Conservation (phyloP, 2,888 invertebrate genomes). For the Cyclophora albipunctata region DNA sequence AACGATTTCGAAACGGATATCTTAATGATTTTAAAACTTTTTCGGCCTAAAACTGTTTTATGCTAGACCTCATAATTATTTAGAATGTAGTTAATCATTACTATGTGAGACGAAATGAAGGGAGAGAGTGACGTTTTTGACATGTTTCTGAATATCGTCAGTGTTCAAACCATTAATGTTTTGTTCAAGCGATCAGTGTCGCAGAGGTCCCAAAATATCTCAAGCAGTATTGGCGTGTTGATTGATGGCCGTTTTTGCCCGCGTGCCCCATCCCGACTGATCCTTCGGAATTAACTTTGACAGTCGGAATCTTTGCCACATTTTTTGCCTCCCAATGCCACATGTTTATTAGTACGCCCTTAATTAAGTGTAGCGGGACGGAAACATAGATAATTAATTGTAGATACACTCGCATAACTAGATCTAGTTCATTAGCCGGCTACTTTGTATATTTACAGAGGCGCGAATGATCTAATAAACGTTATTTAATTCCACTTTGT, state of each 20-base stretch:
- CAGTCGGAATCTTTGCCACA: slow-evolving; percentile 62
- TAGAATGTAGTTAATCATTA: too few species aligned
- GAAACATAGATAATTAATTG: slow-evolving; percentile 35
- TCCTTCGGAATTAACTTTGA: slow-evolving; percentile 64
- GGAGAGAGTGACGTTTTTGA: too few species aligned
- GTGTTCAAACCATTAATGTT: neutral
- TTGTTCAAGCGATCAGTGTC: slow-evolving; percentile 3
- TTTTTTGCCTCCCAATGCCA: slow-evolving; percentile 60
- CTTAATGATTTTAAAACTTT: too few species aligned
- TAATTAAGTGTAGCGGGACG: slow-evolving; percentile 66
- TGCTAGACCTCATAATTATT: too few species aligned
- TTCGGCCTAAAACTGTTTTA: too few species aligned
- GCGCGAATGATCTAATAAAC: slow-evolving; percentile 23
- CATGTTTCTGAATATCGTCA: too few species aligned
- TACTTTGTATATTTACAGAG: slow-evolving; percentile 19
- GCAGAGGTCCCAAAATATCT: slow-evolving; percentile 37
- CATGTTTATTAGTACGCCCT: slow-evolving; percentile 56
- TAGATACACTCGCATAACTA: slow-evolving; percentile 19
- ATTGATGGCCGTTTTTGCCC: slow-evolving; percentile 68
- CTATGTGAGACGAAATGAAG: too few species aligned
- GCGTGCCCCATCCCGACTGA: slow-evolving; percentile 50
- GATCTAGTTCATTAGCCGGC: slow-evolving; percentile 18
- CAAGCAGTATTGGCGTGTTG: slow-evolving; percentile 42
- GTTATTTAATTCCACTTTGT: slow-evolving; percentile 23
- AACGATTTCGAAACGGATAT: too few species aligned